phyloP scores from a whole-genome alignment of 2,113 vertebrate genomes.

The Catharus minimus region DNA sequence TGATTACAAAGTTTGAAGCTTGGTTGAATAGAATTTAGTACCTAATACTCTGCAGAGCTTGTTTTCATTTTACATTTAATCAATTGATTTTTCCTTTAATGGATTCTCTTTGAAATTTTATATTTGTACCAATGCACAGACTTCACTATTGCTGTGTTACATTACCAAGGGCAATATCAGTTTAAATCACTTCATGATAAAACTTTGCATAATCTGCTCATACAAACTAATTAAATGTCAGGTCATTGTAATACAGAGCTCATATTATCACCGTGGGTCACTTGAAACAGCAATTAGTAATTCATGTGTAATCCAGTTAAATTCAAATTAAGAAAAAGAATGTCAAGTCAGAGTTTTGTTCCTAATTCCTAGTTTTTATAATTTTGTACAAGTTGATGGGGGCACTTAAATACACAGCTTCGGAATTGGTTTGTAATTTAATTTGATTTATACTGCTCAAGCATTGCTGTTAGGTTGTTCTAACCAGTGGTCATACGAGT shows the following conservation, averaged over 20 bases:
- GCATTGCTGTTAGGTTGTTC: conserved; percentile 16
- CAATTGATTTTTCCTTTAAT: conserved; percentile 42
- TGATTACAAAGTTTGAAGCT: conserved; percentile 30
- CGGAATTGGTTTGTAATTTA: background rate
- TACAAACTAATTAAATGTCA: conserved; percentile 74
- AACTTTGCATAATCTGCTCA: conserved; percentile 74
- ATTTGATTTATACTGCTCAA: conserved; percentile 34
- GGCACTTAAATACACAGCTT: conserved; percentile 4
- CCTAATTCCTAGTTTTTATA: conserved; percentile 58
- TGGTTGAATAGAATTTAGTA: conserved; percentile 27
- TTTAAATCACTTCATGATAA: conserved; percentile 66
- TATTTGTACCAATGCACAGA: background rate
- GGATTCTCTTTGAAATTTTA: conserved; percentile 46
- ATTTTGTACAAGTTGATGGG: conserved; percentile 59
- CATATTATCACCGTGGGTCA: conserved; percentile 67
- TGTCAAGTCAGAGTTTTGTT: conserved; percentile 64
- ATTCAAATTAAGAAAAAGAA: conserved; percentile 65
- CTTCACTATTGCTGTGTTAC: background rate
- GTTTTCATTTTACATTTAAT: conserved; percentile 49
- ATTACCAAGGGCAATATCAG: conserved; percentile 25
- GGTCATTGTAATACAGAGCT: conserved; percentile 71
- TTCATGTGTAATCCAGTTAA: conserved; percentile 69
- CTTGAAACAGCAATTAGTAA: conserved; percentile 73
- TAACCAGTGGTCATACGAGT: conserved; percentile 3
- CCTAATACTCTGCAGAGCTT: background rate